Percentiles rank a stretch among this genome's conserved stretches.
These are phyloP conservation scores for Cryptus viduatorius DNA, from an alignment of 2,888 invertebrate species.

Conservation along the genomic window DNA sequence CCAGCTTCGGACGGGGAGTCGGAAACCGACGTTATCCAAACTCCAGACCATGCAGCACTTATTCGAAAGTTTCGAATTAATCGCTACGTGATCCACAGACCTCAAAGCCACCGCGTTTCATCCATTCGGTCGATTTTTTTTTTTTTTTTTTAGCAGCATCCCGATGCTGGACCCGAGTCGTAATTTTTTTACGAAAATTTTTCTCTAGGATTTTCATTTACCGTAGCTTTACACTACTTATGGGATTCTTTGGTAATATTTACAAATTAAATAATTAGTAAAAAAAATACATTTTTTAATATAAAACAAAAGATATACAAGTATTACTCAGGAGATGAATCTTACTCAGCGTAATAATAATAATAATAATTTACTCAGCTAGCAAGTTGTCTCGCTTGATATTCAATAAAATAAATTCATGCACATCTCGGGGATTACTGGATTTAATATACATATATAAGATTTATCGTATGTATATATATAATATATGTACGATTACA, in stretches of 20 bases:
- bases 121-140: not conserved
- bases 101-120: not conserved
- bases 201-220: slow-evolving; percentile 2
- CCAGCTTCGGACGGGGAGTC: slow-evolving; percentile 19
- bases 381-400: slow-evolving; percentile 41
- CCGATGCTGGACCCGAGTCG: slow-evolving; percentile 2
- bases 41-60: not conserved
- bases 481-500: slow-evolving; percentile 54
- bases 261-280: slow-evolving; percentile 49
- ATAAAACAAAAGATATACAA: slow-evolving; percentile 18
- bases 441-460: slow-evolving; percentile 72
- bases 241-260: slow-evolving; percentile 26
- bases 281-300: slow-evolving; percentile 8
- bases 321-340: slow-evolving; percentile 39
- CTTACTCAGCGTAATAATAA: slow-evolving; percentile 33
- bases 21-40: not conserved
- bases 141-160: not conserved
- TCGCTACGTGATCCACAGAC: not conserved
- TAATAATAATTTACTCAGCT: slow-evolving; percentile 51
- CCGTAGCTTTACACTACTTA: not conserved
- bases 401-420: slow-evolving; percentile 53
- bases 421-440: slow-evolving; percentile 72
- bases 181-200: not conserved
- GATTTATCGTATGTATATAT: slow-evolving; percentile 49
- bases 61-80: slow-evolving; percentile 17